phyloP scores from a whole-genome alignment of 2,888 invertebrate genomes.

The Archips xylosteana region DNA sequence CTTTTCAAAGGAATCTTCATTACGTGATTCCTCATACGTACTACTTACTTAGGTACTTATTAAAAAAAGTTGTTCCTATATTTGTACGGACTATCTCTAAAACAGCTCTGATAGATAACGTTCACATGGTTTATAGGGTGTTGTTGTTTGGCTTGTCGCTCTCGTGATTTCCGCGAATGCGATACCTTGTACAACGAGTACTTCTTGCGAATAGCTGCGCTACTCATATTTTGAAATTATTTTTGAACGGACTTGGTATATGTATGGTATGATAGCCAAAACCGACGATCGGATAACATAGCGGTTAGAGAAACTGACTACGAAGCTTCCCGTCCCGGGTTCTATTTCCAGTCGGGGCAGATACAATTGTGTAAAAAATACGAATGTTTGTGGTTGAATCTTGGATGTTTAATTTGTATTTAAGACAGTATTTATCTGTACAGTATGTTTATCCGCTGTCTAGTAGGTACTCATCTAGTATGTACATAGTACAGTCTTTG shows the following conservation, averaged over 20 bases:
- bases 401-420: too few species aligned
- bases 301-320: too few species aligned
- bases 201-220: background rate
- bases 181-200: background rate
- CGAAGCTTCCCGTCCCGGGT: too few species aligned
- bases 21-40: background rate
- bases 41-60: background rate
- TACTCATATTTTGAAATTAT: background rate
- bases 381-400: too few species aligned
- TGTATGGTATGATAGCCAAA: too few species aligned
- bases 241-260: background rate
- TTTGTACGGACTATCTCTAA: background rate
- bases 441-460: too few species aligned
- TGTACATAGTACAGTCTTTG: too few species aligned
- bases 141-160: background rate
- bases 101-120: background rate
- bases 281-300: too few species aligned
- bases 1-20: background rate
- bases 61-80: background rate
- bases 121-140: background rate
- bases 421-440: too few species aligned
- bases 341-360: too few species aligned
- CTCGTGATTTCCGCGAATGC: background rate
- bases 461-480: too few species aligned
- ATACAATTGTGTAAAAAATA: too few species aligned